Percentiles rank a stretch among this genome's conserved stretches.
Evolutionary conservation across 2,113 vertebrate genomes (phyloP).

Genomic region (Rynchops niger): DNA sequence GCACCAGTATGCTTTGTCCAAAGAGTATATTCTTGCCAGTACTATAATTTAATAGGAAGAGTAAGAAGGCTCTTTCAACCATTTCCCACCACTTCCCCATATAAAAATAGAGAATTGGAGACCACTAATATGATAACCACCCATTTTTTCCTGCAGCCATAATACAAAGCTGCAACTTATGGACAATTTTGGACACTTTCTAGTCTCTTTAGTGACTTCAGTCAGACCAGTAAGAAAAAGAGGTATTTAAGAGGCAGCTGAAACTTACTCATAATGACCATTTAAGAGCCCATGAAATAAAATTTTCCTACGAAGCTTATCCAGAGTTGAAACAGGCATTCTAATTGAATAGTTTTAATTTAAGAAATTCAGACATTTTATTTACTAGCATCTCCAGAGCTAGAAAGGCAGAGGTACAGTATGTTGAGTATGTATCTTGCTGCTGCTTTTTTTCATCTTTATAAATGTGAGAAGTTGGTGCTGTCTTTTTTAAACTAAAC

Average conservation of each 20-base stretch:
- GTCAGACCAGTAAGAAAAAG: neutral
- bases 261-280: neutral
- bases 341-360: neutral
- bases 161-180: accelerated
- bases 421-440: neutral
- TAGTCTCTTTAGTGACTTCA: neutral
- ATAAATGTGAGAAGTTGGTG: neutral
- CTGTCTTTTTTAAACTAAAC: neutral
- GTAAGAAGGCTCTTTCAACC: neutral
- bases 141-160: neutral
- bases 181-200: neutral
- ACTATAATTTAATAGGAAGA: neutral
- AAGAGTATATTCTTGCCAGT: neutral
- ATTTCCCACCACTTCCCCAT: neutral
- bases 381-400: neutral
- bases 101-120: neutral
- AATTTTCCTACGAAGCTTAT: neutral
- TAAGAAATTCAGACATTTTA: neutral
- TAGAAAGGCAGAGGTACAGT: neutral
- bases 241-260: neutral
- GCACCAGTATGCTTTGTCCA: neutral
- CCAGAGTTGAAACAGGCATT: neutral
- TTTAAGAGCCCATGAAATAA: neutral
- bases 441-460: neutral
- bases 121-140: neutral